Evolutionary conservation across 2,797 vertebrate genomes (phyloP).

Genomic region (Epinephelus awoara): DNA sequence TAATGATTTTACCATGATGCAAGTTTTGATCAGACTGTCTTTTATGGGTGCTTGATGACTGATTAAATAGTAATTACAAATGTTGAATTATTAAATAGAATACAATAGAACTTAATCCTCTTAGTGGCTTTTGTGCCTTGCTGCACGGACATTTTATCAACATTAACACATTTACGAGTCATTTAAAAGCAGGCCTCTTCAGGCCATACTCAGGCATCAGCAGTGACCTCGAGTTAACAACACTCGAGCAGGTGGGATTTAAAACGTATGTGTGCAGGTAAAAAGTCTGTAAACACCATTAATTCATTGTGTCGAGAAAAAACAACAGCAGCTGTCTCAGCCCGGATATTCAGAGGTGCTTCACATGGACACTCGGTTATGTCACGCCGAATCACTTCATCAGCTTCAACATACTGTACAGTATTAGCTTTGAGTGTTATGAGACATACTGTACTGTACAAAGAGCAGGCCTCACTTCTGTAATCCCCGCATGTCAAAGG

Average conservation of each 20-base stretch:
- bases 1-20: no score
- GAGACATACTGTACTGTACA: conserved; percentile 28
- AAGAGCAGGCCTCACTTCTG: conserved; percentile 31
- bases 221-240: background rate
- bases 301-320: conserved; percentile 1
- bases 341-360: conserved; percentile 21
- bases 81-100: no score
- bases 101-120: no score
- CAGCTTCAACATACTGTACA: conserved; percentile 13
- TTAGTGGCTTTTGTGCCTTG: no score
- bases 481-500: conserved; percentile 36
- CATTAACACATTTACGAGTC: no score
- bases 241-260: conserved; percentile 1
- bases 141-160: no score
- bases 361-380: conserved; percentile 8
- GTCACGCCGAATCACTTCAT: conserved; percentile 13
- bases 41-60: no score
- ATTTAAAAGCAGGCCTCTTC: background rate
- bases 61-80: no score
- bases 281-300: background rate
- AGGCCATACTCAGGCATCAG: background rate
- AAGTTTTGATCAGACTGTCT: no score
- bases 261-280: background rate
- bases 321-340: background rate
- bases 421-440: background rate